phyloP scores from a whole-genome alignment of 2,888 invertebrate genomes.

The Epirrhoe tristata region DNA sequence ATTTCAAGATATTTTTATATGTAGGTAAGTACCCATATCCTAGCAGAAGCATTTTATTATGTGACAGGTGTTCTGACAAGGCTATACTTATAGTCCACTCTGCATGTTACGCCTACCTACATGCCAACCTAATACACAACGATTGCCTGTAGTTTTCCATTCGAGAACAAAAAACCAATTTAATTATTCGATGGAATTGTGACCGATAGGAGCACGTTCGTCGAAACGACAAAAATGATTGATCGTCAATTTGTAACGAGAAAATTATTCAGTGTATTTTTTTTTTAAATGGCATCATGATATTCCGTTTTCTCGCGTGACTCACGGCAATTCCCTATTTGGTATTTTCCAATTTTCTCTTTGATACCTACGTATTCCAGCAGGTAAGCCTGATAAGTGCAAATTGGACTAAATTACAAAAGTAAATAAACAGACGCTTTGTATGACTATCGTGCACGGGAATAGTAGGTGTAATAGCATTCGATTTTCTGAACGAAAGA shows the following conservation, averaged over 20 bases:
- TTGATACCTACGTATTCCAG: conserved; percentile 24
- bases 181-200: conserved; percentile 13
- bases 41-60: too few relatives aligned
- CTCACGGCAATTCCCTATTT: conserved; percentile 36
- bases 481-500: conserved; percentile 1
- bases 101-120: too few relatives aligned
- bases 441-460: conserved; percentile 20
- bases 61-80: too few relatives aligned
- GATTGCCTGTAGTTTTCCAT: background rate
- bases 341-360: conserved; percentile 33
- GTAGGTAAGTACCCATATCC: too few relatives aligned
- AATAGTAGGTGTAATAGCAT: conserved; percentile 4
- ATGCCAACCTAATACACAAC: background rate
- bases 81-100: too few relatives aligned
- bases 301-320: conserved; percentile 29
- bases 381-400: conserved; percentile 30
- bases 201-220: conserved; percentile 16
- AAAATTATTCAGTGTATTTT: conserved; percentile 31
- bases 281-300: conserved; percentile 30
- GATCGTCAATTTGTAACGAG: conserved; percentile 27
- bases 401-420: conserved; percentile 34
- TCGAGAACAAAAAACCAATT: background rate
- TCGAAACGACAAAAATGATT: conserved; percentile 33
- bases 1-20: too few relatives aligned
- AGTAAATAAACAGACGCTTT: conserved; percentile 25